phyloP scores from a whole-genome alignment of 2,113 vertebrate genomes.

The Pseudopipra pipra region DNA sequence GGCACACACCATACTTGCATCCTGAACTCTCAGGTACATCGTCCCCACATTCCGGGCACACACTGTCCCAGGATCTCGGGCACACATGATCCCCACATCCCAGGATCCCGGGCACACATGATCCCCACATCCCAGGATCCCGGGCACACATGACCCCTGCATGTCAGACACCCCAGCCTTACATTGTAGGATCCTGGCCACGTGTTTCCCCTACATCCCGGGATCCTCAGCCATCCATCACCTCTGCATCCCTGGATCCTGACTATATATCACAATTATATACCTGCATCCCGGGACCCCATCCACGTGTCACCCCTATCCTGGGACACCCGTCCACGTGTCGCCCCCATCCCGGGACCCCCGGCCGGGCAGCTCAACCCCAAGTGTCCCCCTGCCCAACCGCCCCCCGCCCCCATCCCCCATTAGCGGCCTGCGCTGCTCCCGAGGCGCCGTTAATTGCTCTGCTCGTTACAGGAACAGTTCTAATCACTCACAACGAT shows the following conservation, averaged over 20 bases:
- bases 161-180: neutral
- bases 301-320: too few species aligned
- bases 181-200: neutral
- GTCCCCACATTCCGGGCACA: neutral
- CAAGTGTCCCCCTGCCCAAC: neutral
- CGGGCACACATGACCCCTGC: rapidly evolving
- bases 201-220: neutral
- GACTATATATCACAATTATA: rapidly evolving
- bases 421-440: neutral
- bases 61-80: neutral
- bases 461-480: slow-evolving; percentile 23
- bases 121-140: too few species aligned
- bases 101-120: rapidly evolving
- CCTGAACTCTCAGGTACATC: neutral
- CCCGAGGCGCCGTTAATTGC: slow-evolving; percentile 37
- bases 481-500: slow-evolving; percentile 56
- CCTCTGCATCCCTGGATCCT: neutral
- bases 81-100: too few species aligned
- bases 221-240: neutral
- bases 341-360: neutral
- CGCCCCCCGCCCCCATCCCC: neutral
- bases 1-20: neutral
- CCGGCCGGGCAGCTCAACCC: neutral
- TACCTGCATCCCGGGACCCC: neutral
- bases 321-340: neutral